Evolutionary conservation across 2,113 vertebrate genomes (phyloP), one percentile per base, ranked within the genome.

Genomic region (Siniperca knerii): DNA sequence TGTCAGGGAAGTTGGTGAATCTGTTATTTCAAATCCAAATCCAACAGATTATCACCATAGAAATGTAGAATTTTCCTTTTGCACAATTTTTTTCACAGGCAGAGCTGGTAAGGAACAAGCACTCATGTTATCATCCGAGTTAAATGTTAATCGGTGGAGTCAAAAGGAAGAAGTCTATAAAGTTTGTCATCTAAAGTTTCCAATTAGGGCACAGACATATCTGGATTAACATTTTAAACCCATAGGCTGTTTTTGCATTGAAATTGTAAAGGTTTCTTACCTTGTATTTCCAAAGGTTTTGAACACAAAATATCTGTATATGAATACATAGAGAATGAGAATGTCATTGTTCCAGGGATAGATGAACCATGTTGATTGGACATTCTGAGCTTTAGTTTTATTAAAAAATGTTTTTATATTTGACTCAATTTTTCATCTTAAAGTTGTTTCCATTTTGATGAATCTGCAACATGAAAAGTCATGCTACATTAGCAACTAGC

Each of bases 11-110:
- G 72, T 40, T 3, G 20, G 52, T 65, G 46, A 68, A 75, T 67
- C 50, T 82, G 60, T 80, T 52, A 23, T 55, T 67, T 75, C 61
- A 77, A 37, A 72, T 66, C 57, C 62, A 25, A 52, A 42, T 29
- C 40, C 40, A 40, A 40, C 5, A 16, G 40, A 76, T 75, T 79
- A 67, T 64, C 37, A 73, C 12, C 8, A 6, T 44, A 72, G 15
- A 35, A 35, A 61, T 18, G 11, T 2, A 11, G 37, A 35, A 10
- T 25, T 21, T n/a, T 48, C 3, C 50, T 57, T 4, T 8, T 1
- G 13, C 5, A 23, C 4, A 35, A 40, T 7, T 23, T n/a, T n/a
- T 48, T 12, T 25, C 16, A 35, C 13, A 61, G 18, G 21, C 66
- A 23, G 52, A 62, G 52, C 29, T 40, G 75, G 2, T 1, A 20